Conservation (phyloP, 2,113 vertebrate genomes). For the Chamaetylas fuelleborni region DNA sequence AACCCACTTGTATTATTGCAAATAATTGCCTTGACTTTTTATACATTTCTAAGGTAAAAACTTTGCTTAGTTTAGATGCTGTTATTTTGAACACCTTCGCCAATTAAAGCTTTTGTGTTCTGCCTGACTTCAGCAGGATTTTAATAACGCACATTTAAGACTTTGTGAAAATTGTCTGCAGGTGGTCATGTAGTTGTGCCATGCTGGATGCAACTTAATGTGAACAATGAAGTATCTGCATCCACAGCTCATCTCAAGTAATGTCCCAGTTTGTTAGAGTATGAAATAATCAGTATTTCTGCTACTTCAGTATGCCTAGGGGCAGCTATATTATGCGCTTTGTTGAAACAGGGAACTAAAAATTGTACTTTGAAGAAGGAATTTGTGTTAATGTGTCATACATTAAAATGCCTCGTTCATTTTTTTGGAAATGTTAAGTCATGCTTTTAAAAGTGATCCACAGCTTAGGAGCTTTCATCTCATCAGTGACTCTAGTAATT, state of each 20-base stretch:
- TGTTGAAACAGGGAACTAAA: background rate
- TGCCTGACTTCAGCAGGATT: background rate
- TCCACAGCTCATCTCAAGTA: background rate
- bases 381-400: background rate
- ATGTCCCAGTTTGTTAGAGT: background rate
- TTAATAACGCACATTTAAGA: background rate
- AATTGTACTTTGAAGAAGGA: background rate
- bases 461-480: background rate
- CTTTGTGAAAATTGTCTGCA: background rate
- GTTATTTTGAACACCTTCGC: background rate
- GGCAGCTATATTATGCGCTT: background rate
- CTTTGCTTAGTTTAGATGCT: background rate
- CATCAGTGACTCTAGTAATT: background rate
- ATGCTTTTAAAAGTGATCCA: background rate
- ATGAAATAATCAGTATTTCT: background rate
- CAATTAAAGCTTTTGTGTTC: background rate
- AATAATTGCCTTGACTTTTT: background rate
- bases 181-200: rapidly evolving
- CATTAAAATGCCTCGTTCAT: rapidly evolving
- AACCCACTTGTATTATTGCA: background rate
- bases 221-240: background rate
- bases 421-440: background rate
- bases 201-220: background rate
- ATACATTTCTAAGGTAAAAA: background rate
- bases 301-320: background rate